Evolutionary conservation across 2,113 vertebrate species (phyloP).

Genomic region (Spheniscus mendiculus): DNA sequence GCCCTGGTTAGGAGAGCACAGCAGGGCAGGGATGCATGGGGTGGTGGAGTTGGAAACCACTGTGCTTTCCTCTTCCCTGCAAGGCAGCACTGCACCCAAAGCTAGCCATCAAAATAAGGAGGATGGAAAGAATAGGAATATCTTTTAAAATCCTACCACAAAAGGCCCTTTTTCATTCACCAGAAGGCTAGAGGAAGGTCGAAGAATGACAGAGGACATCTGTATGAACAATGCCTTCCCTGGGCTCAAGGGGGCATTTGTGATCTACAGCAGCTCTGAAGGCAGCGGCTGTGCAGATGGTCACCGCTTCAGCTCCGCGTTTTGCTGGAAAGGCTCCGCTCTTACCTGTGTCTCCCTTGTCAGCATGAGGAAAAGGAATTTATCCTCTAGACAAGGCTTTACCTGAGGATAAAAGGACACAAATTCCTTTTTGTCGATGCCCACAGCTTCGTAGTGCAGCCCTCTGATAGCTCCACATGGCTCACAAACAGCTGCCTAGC

Average conservation of each 20-base stretch:
- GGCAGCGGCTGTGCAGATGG: not conserved
- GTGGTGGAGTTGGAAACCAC: fast-evolving
- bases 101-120: fast-evolving
- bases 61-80: not conserved
- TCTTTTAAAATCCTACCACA: fast-evolving
- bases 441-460: fast-evolving
- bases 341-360: not conserved
- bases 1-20: not conserved
- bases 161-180: not conserved
- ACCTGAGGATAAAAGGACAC: not conserved
- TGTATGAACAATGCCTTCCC: not conserved
- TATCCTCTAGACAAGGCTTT: not conserved
- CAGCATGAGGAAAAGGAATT: fast-evolving
- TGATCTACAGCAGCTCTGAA: not conserved
- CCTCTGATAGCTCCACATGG: fast-evolving
- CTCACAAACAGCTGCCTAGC: fast-evolving
- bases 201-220: not conserved
- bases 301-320: not conserved
- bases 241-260: slow-evolving; percentile 25
- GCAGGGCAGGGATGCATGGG: fast-evolving
- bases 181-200: not conserved
- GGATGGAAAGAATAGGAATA: not conserved
- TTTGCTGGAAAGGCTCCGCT: not conserved
- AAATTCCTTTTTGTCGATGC: not conserved
- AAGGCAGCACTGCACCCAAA: not conserved